Base-by-base conservation (phyloP, 2,888 invertebrate species). In the Mythimna albipuncta region DNA sequence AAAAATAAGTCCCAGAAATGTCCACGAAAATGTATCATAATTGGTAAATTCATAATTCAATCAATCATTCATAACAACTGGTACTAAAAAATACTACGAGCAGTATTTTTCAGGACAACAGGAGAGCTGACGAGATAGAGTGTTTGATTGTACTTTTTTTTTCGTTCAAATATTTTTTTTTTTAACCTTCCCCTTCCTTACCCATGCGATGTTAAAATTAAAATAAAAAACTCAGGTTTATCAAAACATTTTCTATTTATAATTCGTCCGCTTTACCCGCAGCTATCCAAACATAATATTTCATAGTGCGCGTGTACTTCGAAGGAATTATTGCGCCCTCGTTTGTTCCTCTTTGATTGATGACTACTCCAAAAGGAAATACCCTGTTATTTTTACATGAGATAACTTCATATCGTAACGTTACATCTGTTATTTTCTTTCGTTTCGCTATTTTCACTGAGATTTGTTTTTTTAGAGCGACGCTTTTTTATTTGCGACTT, bases 291-390 rank as follows among this genome's bases (percentile, higher is more conserved):
- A 79, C 79, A 82, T 86, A 84, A 85, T 84, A 86, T 74, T 78
- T 85, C 85, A 85, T 69, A 79, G 70, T 73, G 75, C 77, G 77
- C 81, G 78, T 81, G 77, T 85, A 82, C 75, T 76, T 76, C 69
- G 72, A 78, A 75, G 84, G 86, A 86, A 88, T 88, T 87, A 89
- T 84, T 83, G 84, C 75, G 79, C 80, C 68, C 75, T 85, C 89
- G 88, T 88, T 88, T 89, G 87, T 88, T 85, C 77, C 72, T 66
- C 41, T 62, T 69, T 90, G 90, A 90, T 91, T 88, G 88, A 90
- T 90, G 86, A 82, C 75, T 66, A 58, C 63, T 69, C 67, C 70
- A 72, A 78, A 77, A 78, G 47, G 69, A 77, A 87, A 85, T 79
- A 77, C 70, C 65, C 52, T 63, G 70, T 69, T 75, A 75, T 83